Evolutionary conservation across 1,140 invertebrate genomes (phyloP), one percentile per base, ranked within the genome.

Genomic region (Pseudachorutes palmiensis): DNA sequence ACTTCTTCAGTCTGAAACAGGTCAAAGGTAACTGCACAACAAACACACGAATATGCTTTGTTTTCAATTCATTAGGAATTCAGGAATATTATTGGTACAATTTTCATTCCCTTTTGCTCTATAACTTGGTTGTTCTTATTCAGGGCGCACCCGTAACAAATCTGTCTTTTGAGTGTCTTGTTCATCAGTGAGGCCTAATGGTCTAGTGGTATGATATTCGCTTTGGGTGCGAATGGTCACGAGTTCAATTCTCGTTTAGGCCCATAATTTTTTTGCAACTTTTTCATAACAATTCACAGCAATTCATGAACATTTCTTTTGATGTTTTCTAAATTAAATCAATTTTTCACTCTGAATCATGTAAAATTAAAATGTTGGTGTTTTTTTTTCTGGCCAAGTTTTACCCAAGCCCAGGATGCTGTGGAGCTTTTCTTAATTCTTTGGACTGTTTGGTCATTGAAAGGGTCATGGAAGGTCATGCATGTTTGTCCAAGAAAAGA

Each of bases 171-270:
- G 14, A 55, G 9, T 24, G 51, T 55, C 24, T 55, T 26, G 5
- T 55, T 55, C 51, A 16, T 19, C 48, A 55, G 41, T 3, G 2
- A 30, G 87, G 87, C 86, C 87, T 85, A 87, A 85, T 89, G 87
- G 87, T 89, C 87, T 89, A 89, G 87, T 86, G 86, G 87, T 88
- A 89, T 89, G 87, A 89, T 89, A 88, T 86, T 87, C 86, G 87
- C 87, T 89, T 89, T 86, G 87, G 87, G 87, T 89, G 87, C 87
- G 86, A 87, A 87, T 88, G 87, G 87, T 88, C 87, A 87, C 87
- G 87, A 87, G 87, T 89, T 89, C 87, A 88, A 89, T 88, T 89
- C 87, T 87, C 86, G 86, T 86, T 83, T 83, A 84, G 84, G 85
- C 86, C 84, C 83, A 45, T 45, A 12, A 9, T 45, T 45, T 55